These are phyloP conservation scores for Parapsyche elsis DNA, from an alignment of 1,140 invertebrate genomes.

Conservation along the genomic window DNA sequence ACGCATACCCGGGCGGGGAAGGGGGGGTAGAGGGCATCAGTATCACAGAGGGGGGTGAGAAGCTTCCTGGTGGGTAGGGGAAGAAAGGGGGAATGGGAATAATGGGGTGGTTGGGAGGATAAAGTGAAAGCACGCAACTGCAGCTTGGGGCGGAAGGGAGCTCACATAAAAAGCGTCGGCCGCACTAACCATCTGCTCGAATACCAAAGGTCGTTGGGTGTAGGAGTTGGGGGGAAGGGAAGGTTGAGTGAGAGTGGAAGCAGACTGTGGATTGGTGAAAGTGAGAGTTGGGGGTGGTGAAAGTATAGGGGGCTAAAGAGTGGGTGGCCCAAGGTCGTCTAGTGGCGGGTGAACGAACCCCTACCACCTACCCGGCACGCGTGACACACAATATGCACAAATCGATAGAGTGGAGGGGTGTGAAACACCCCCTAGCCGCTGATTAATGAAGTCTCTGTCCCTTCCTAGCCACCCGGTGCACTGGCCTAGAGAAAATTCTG, in stretches of 20 bases:
- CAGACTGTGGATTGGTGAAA: background rate
- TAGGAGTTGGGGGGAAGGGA: conserved; percentile 43
- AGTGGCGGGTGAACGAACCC: conserved; percentile 49
- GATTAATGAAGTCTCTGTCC: conserved; percentile 10
- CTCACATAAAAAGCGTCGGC: conserved; percentile 14
- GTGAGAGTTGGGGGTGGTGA: conserved; percentile 18
- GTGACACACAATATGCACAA: conserved; percentile 57
- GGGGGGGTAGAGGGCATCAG: background rate
- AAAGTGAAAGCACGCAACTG: conserved; percentile 5
- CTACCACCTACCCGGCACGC: conserved; percentile 39
- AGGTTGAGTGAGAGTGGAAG: conserved; percentile 41
- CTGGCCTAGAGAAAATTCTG: background rate
- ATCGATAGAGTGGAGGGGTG: conserved; percentile 49
- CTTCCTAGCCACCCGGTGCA: background rate
- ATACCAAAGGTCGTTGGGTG: conserved; percentile 43
- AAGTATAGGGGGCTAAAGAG: conserved; percentile 40
- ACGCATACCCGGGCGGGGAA: conserved; percentile 40
- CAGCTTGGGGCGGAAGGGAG: conserved; percentile 22
- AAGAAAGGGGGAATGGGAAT: background rate
- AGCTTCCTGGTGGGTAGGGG: background rate
- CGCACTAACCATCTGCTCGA: conserved; percentile 39
- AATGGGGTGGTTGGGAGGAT: background rate
- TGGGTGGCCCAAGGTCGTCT: conserved; percentile 53
- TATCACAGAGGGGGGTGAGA: background rate
- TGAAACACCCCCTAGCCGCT: background rate